Evolutionary conservation across 1,140 invertebrate genomes (phyloP), one percentile per base, ranked within the genome.

Genomic region (Sitobion miscanthi): DNA sequence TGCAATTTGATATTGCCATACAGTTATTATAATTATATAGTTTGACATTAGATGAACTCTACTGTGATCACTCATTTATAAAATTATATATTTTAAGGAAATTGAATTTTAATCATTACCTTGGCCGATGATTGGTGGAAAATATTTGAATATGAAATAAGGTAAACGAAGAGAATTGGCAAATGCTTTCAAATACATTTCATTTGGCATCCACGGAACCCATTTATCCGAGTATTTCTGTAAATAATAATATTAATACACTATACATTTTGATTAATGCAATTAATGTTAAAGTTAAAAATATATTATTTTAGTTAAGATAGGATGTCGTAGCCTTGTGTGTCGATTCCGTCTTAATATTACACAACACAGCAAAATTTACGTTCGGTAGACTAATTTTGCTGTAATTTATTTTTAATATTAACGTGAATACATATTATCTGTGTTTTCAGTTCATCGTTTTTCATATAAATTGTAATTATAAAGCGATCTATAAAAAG

Each of bases 171-270:
- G 94, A 91, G 96, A 96, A 93, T 95, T 95, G 2, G 96, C 95
- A 94, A 96, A 96, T 4, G 96, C 96, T 94, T 95, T 94, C 14
- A 96, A 94, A 94, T 97, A 97, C 91, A 95, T 95, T 94, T 95
- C 95, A 94, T 96, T 95, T 54, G 96, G 96, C 77, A 96, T 95
- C 96, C 96, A 97, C 4, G 95, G 94, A 21, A 96, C 95, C 96
- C 96, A 97, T 94, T 95, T 95, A 82, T 95, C 94, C 85, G 95
- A 94, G 90, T 95, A 94, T 94, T 95, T 94, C 95, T 96, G 94
- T 89, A 95, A 95, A 69, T 23, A 69, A 90, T 38, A 54, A 54
- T 54, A 54, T n/a, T n/a, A 77, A 30, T 77, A 17, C 17, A 9
- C 14, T 77, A 77, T 17, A 69, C 2, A 35, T n/a, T 77, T 77